Evolutionary conservation across 2,113 vertebrate species (phyloP).

Genomic region (Gopherus evgoodei): DNA sequence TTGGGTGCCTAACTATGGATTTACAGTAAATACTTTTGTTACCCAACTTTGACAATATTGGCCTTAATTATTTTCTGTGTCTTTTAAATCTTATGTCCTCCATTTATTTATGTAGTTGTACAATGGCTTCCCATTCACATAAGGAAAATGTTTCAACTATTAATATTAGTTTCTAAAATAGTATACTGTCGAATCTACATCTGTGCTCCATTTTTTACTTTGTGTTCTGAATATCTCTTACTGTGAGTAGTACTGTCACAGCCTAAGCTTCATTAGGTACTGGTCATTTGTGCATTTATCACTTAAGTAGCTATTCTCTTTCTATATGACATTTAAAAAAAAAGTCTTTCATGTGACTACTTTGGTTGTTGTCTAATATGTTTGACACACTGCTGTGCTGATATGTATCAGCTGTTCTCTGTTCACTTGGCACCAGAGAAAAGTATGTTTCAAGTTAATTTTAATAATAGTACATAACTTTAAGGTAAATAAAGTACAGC

Average conservation of each 20-base stretch:
- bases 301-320: neutral
- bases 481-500: slow-evolving; percentile 25
- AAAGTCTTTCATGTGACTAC: neutral
- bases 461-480: neutral
- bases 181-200: rapidly evolving
- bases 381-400: rapidly evolving
- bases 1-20: slow-evolving; percentile 30
- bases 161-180: neutral
- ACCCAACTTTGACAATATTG: neutral
- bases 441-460: neutral
- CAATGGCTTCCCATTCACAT: neutral
- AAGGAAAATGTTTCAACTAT: neutral
- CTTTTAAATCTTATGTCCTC: slow-evolving; percentile 12
- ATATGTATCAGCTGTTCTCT: neutral
- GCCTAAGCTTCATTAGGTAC: neutral
- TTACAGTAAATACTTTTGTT: neutral
- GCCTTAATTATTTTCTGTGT: slow-evolving; percentile 23
- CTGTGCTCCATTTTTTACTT: rapidly evolving
- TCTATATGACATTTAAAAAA: neutral
- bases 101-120: neutral
- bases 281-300: neutral
- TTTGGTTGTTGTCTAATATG: neutral
- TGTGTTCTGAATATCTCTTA: neutral
- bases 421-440: slow-evolving; percentile 15
- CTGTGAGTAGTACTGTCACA: too few relatives aligned